Evolutionary conservation across 2,797 vertebrate species (phyloP), one percentile per base, ranked within the genome.

Genomic region (Gymnothorax javanicus): DNA sequence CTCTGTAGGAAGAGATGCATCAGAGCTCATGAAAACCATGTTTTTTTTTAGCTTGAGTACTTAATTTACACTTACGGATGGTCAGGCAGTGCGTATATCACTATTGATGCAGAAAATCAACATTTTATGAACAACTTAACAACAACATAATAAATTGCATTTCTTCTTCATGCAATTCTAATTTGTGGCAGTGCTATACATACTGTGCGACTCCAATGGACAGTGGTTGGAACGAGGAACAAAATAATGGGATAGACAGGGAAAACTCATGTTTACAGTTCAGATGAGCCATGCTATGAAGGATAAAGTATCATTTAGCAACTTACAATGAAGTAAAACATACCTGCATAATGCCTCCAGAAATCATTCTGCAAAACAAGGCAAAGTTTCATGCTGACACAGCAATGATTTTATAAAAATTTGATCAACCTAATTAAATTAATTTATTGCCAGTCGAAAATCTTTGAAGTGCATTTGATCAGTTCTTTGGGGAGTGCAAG

Each of bases 281-380:
- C 11, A 75, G 71, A 27, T 43, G 9, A 52, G 50, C 7, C 5
- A 50, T 17, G 15, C 50, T 17, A 54, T 54, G 43, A 52, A 79
- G 43, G 17, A 52, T 23, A 1, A 1, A 7, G 23, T 82, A 6
- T 12, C 25, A 52, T 11, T n/a, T 17, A 58, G 25, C 4, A 84
- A 13, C 43, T 73, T 59, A 56, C 11, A n/a, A 17, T 59, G 8
- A 17, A 43, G 6, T 6, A 15, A 84, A 84, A n/a, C 84, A n/a
- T 94, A 96, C 96, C 95, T 93, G 90, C 91, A 91, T 96, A 96
- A 4, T 9, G 89, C 85, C 67, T 94, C 96, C 96, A 97, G 94
- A 97, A 97, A 9, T 84, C 75, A 23, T 95, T 92, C 96, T 97
- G 91, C 75, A 91, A 90, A 62, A 73, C 87, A 88, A 87, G 57